Base-by-base conservation (phyloP, 2,113 vertebrate species). In the Peromyscus maniculatus region DNA sequence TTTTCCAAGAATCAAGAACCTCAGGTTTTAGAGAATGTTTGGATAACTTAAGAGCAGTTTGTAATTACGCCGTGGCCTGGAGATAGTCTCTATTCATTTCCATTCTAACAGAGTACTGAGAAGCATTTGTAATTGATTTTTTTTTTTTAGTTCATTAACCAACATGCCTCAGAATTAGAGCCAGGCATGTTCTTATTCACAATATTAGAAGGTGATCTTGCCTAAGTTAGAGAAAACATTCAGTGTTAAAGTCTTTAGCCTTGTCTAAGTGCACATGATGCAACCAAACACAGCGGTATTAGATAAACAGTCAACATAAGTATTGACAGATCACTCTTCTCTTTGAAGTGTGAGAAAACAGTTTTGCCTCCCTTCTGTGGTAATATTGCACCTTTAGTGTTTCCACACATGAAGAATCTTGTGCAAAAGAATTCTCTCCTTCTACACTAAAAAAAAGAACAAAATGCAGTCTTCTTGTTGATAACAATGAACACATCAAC, bases 21-120 rank as follows among this genome's bases (percentile, higher is more conserved):
- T 36, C 28, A 96, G 28, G 7, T 95, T 95, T 96, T 92, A 96
- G 74, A 89, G 64, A 96, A 89, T 94, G 69, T 97, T 97, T 96
- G 83, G 43, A 79, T 94, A 89, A 96, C 72, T 96, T 95, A 28
- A 64, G 26, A 83, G 31, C 15, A 59, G 21, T 87, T 87, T 92
- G 26, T 22, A 46, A 22, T 46, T 52, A 62, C 31, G 55, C 36
- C 43, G 1, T 49, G 31, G 15, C 0, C 21, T 94, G 16, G 28
- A 75, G 36, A 91, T 1, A 72, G 1, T 84, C 43, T 94, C 13
- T 71, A 15, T 17, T 82, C 43, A 91, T 91, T 94, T 89, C 79
- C 16, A 89, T 59, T 92, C 11, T 36, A 93, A 71, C 21, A 7
- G 8, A 66, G 1, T 71, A 24, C 92, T 72, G 11, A 71, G 5